Conservation (phyloP, 2,888 invertebrate genomes). For the Tortricodes alternella region DNA sequence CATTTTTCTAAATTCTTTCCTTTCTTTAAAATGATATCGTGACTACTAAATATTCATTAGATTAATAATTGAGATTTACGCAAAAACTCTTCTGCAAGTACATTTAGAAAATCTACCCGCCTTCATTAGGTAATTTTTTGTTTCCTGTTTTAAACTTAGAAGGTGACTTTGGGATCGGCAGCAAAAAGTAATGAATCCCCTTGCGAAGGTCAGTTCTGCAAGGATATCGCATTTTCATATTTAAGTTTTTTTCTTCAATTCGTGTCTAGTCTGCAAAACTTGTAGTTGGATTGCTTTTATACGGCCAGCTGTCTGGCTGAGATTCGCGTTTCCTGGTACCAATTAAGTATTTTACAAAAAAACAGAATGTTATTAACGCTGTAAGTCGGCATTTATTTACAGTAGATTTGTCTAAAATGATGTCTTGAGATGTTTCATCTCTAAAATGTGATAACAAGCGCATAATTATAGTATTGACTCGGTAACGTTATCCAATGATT, state of each 20-base stretch:
- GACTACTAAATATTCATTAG: too few species aligned
- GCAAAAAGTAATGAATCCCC: conserved; percentile 29
- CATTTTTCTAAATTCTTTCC: too few species aligned
- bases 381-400: neutral
- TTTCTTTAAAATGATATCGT: too few species aligned
- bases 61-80: neutral
- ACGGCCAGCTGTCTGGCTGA: conserved; percentile 12
- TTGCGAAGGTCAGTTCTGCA: conserved; percentile 30
- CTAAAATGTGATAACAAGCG: too few species aligned
- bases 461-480: too few species aligned
- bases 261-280: conserved; percentile 15
- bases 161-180: conserved; percentile 28
- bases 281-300: conserved; percentile 20
- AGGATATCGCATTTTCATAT: conserved; percentile 16
- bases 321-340: conserved; percentile 12
- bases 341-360: conserved; percentile 3
- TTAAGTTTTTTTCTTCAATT: conserved; percentile 16
- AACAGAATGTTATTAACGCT: neutral
- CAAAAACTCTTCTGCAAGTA: neutral
- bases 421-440: too few species aligned
- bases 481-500: too few species aligned
- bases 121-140: conserved; percentile 24
- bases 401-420: neutral
- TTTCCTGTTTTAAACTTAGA: conserved; percentile 1
- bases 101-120: conserved; percentile 25